These are phyloP conservation scores for Dicaeum eximium DNA, from an alignment of 2,113 vertebrate species.

Conservation along the genomic window DNA sequence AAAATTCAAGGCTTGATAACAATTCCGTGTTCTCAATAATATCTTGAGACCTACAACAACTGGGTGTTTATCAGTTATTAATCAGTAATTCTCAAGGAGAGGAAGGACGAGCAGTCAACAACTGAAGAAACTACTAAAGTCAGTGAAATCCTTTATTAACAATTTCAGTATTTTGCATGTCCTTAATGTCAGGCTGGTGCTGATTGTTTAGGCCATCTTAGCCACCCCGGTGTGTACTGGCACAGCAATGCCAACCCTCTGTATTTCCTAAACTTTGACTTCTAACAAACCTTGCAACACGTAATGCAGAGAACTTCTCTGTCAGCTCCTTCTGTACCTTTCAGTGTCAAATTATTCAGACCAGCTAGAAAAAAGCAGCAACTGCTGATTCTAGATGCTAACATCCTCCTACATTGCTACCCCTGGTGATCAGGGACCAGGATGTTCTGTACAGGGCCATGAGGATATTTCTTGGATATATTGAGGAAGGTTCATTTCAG, in stretches of 20 bases:
- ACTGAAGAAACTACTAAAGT: not conserved
- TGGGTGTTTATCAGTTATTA: not conserved
- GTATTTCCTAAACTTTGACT: not conserved
- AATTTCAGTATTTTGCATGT: not conserved
- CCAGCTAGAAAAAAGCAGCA: not conserved
- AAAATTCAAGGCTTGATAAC: not conserved
- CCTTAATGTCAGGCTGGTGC: not conserved
- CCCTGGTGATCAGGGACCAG: not conserved
- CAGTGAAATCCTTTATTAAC: not conserved
- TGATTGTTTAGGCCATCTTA: not conserved
- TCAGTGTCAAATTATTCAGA: constrained; percentile 22
- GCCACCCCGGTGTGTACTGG: not conserved
- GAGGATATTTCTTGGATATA: not conserved
- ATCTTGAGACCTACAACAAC: not conserved
- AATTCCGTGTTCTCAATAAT: not conserved
- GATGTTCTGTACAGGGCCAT: not conserved
- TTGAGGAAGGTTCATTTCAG: not conserved
- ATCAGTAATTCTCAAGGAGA: not conserved
- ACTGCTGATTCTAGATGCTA: not conserved
- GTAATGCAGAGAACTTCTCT: not conserved
- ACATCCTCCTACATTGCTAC: not conserved
- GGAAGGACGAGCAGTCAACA: not conserved
- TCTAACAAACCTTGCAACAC: not conserved
- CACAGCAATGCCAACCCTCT: not conserved
- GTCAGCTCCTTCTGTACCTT: not conserved